Percentiles rank a stretch among this genome's conserved stretches.
Conservation (phyloP, 1,140 invertebrate species). For the Pantala flavescens region DNA sequence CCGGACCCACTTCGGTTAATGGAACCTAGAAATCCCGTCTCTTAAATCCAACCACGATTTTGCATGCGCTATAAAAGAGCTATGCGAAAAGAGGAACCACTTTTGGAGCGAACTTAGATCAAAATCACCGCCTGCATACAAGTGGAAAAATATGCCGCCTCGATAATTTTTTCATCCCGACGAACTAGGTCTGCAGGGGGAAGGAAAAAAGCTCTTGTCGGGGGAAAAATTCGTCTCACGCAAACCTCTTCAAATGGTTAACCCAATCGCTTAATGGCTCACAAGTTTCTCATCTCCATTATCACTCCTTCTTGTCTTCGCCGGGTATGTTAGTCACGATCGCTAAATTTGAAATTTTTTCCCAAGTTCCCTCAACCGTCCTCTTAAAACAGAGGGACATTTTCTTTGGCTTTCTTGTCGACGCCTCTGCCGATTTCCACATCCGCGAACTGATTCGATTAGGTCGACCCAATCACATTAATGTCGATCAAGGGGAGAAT, state of each 20-base stretch:
- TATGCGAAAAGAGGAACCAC: too few relatives aligned
- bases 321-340: neutral
- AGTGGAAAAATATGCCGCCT: slow-evolving; percentile 2
- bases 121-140: neutral
- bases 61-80: too few relatives aligned
- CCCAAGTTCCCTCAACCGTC: neutral
- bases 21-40: too few relatives aligned
- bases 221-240: neutral
- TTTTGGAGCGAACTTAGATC: too few relatives aligned
- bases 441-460: slow-evolving; percentile 1
- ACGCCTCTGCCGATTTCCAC: slow-evolving; percentile 2
- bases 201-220: neutral
- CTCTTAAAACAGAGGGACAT: slow-evolving; percentile 1
- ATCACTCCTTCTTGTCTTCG: neutral
- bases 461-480: slow-evolving; percentile 5
- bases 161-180: neutral
- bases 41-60: too few relatives aligned
- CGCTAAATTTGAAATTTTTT: neutral
- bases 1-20: too few relatives aligned
- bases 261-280: slow-evolving; percentile 3
- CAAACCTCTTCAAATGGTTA: slow-evolving; percentile 4
- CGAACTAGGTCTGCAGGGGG: too few relatives aligned
- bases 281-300: slow-evolving; percentile 9
- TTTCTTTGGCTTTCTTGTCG: neutral
- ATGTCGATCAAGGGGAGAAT: neutral